phyloP scores from a whole-genome alignment of 2,113 vertebrate genomes.

The Chionomys nivalis region DNA sequence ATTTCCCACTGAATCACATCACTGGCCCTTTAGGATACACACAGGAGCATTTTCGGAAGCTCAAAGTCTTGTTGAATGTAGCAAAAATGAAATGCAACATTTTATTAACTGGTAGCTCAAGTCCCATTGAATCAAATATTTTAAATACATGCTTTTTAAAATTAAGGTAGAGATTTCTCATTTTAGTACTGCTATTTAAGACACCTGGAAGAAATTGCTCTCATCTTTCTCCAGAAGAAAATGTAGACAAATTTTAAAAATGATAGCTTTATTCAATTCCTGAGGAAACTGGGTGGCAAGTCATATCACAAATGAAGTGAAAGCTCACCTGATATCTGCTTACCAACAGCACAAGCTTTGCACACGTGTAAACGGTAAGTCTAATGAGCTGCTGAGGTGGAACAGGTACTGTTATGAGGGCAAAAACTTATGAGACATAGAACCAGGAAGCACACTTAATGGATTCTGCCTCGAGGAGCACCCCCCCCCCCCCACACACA shows the following conservation, averaged over 20 bases:
- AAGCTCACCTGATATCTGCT: background rate
- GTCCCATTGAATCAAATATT: background rate
- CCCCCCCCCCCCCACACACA: fast-evolving
- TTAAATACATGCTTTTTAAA: background rate
- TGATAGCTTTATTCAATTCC: background rate
- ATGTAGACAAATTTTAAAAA: background rate
- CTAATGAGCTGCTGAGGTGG: background rate
- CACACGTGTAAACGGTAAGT: background rate
- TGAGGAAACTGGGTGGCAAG: background rate
- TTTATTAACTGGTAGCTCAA: background rate
- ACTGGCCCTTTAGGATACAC: background rate
- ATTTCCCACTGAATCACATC: background rate
- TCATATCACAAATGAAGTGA: background rate
- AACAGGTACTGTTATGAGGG: background rate
- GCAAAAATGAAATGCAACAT: background rate
- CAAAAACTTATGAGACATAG: background rate
- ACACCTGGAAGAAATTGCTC: background rate
- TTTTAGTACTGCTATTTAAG: background rate
- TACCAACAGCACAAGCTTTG: background rate
- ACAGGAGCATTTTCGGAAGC: background rate
- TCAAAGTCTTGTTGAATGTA: background rate
- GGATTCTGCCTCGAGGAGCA: background rate
- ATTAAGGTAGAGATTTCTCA: background rate
- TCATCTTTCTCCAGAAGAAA: background rate
- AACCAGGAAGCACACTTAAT: background rate